phyloP scores from a whole-genome alignment of 1,140 invertebrate species.

The Neodiprion fabricii region DNA sequence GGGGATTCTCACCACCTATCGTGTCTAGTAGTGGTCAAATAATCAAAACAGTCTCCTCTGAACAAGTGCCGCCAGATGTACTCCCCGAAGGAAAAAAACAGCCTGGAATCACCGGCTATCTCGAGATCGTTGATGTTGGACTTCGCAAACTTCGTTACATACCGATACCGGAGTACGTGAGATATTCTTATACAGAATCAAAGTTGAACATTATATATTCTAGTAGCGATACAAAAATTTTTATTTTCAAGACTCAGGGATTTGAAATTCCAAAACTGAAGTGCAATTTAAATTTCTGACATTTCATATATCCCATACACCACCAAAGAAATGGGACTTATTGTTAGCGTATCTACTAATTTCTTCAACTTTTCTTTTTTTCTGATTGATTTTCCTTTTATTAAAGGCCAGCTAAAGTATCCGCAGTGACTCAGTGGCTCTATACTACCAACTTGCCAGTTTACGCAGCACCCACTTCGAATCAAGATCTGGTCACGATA shows the following conservation, averaged over 20 bases:
- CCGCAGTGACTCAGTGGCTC: conserved; percentile 47
- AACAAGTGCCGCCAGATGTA: conserved; percentile 40
- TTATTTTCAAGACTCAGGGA: background rate
- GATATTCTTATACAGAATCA: conserved; percentile 1
- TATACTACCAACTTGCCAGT: conserved; percentile 54
- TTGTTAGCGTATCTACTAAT: background rate
- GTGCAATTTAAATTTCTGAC: too few species aligned
- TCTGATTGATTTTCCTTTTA: background rate
- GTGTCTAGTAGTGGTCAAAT: conserved; percentile 54
- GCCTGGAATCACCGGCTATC: conserved; percentile 50
- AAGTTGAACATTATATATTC: background rate
- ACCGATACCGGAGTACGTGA: conserved; percentile 64
- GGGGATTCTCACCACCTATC: conserved; percentile 37
- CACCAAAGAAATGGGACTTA: too few species aligned
- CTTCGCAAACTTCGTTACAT: conserved; percentile 66
- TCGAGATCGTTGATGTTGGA: conserved; percentile 67
- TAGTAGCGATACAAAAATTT: conserved; percentile 20
- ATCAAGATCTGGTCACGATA: conserved; percentile 64
- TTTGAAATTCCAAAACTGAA: background rate
- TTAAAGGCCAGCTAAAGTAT: conserved; percentile 39
- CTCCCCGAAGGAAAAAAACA: conserved; percentile 31
- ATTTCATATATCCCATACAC: too few species aligned
- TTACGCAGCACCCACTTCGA: conserved; percentile 43
- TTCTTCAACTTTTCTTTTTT: too few species aligned
- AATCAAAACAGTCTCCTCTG: conserved; percentile 50